phyloP scores from a whole-genome alignment of 2,113 vertebrate species.

The Callaeas wilsoni region DNA sequence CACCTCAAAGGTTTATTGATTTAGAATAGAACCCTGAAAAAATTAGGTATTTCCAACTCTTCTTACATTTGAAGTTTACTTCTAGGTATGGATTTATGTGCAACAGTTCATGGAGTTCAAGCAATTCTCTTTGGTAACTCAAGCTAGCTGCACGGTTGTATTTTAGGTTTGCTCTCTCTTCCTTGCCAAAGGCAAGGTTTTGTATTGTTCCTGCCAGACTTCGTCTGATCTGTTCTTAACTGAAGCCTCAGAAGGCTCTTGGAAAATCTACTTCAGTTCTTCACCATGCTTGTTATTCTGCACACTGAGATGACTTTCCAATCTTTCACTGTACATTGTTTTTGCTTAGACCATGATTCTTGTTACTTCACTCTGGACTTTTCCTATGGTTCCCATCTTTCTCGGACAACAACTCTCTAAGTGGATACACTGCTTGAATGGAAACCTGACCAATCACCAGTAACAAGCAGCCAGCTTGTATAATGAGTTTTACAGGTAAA shows the following conservation, averaged over 20 bases:
- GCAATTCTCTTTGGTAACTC: background rate
- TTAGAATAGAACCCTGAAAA: background rate
- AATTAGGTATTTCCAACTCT: background rate
- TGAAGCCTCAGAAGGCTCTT: background rate
- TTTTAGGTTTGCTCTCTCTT: background rate
- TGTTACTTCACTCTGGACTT: background rate
- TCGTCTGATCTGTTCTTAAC: background rate
- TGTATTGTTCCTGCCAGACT: background rate
- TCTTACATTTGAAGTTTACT: background rate
- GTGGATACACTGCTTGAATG: background rate
- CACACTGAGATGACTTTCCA: background rate
- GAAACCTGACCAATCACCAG: background rate
- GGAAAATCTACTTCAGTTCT: background rate
- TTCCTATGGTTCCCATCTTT: background rate
- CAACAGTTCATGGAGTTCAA: background rate
- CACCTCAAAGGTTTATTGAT: background rate
- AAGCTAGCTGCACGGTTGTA: background rate
- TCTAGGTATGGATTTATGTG: background rate
- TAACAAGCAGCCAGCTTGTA: background rate
- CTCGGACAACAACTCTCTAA: background rate
- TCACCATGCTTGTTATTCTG: background rate
- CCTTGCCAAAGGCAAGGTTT: background rate
- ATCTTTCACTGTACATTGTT: rapidly evolving
- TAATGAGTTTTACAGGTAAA: background rate
- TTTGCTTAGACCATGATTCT: background rate